Percentiles rank a stretch among this genome's conserved stretches.
These are phyloP conservation scores for Anas platyrhynchos DNA, from an alignment of 2,113 vertebrate species.

Conservation along the genomic window DNA sequence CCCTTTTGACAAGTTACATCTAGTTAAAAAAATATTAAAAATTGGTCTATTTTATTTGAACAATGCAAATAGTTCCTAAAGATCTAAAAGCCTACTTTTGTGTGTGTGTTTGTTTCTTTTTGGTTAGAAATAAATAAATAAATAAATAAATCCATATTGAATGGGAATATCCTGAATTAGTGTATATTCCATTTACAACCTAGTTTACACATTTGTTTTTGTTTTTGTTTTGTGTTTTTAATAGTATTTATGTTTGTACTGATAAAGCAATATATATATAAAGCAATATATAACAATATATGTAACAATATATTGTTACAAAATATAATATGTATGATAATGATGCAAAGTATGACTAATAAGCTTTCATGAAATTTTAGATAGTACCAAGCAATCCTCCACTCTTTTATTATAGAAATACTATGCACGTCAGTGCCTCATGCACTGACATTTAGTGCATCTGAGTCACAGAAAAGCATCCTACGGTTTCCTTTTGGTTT, in stretches of 20 bases:
- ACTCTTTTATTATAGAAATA: neutral
- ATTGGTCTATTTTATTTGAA: neutral
- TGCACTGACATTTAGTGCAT: neutral
- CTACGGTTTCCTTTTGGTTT: neutral
- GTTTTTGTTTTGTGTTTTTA: neutral
- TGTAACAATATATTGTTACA: neutral
- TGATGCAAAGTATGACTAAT: neutral
- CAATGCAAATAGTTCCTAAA: neutral
- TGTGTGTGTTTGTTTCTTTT: neutral
- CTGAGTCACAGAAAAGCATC: neutral
- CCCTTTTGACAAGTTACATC: neutral
- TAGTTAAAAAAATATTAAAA: neutral
- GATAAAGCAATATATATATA: neutral
- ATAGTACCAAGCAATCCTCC: neutral
- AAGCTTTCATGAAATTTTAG: neutral
- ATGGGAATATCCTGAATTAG: neutral
- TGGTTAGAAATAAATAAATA: no score
- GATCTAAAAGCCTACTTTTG: neutral
- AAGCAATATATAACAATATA: no score
- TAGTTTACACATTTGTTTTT: neutral
- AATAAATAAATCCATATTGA: neutral
- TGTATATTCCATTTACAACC: neutral
- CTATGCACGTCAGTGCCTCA: neutral
- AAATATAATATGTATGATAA: constrained; percentile 20
- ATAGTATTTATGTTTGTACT: neutral